These are phyloP conservation scores for Hyles lineata DNA, from an alignment of 2,888 invertebrate genomes.

Conservation along the genomic window DNA sequence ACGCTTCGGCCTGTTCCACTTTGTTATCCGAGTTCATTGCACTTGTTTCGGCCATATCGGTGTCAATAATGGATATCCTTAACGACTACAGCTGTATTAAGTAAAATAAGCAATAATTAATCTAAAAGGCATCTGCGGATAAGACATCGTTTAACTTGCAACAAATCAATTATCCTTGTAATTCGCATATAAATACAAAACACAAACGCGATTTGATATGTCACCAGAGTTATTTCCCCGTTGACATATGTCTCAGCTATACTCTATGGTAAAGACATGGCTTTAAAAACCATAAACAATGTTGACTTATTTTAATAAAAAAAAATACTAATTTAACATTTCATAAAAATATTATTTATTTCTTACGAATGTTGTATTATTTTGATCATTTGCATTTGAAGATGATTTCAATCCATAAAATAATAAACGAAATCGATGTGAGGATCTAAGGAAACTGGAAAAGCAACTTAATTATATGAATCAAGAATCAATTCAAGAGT, in stretches of 20 bases:
- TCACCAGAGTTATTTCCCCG: conserved; percentile 22
- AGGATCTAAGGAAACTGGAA: too few relatives aligned
- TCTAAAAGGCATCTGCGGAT: conserved; percentile 16
- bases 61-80: conserved; percentile 22
- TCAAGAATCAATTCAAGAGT: too few relatives aligned
- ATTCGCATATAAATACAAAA: conserved; percentile 18
- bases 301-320: neutral
- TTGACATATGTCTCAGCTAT: conserved; percentile 24
- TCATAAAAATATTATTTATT: too few relatives aligned
- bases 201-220: conserved; percentile 27
- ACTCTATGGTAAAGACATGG: conserved; percentile 7
- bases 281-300: conserved; percentile 1
- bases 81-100: conserved; percentile 5
- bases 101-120: conserved; percentile 14
- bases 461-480: too few relatives aligned
- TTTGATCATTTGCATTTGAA: too few relatives aligned
- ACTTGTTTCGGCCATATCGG: conserved; percentile 66
- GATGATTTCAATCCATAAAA: too few relatives aligned
- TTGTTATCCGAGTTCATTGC: conserved; percentile 61
- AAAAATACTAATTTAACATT: too few relatives aligned
- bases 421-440: too few relatives aligned
- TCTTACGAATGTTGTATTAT: too few relatives aligned
- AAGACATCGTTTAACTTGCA: conserved; percentile 15
- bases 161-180: conserved; percentile 9
- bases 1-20: conserved; percentile 49